Evolutionary conservation across 2,888 invertebrate species (phyloP).

Genomic region (Diarsia mendica): DNA sequence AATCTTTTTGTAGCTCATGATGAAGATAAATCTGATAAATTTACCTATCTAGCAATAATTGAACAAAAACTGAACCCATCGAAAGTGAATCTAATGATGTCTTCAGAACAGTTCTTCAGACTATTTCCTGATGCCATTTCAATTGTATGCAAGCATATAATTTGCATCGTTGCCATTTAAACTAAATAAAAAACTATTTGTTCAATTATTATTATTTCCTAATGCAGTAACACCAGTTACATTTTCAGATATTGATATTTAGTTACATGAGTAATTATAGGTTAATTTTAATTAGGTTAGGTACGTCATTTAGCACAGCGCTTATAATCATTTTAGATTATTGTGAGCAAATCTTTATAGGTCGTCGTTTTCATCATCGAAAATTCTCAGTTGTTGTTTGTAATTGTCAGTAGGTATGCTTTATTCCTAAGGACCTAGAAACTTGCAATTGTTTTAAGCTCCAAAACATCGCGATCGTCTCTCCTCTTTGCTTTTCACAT

Average conservation of each 20-base stretch:
- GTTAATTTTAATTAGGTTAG: not conserved
- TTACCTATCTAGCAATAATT: constrained; percentile 9
- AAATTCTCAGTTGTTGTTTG: not conserved
- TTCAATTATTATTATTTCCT: not conserved
- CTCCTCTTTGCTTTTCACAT: not conserved
- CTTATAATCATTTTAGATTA: not conserved
- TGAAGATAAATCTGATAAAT: not conserved
- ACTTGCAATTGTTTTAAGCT: not conserved
- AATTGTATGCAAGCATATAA: constrained; percentile 21
- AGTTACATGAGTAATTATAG: constrained; percentile 1
- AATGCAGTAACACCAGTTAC: constrained; percentile 3
- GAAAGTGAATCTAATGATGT: constrained; percentile 40
- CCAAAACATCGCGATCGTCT: not conserved
- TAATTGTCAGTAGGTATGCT: too few relatives aligned
- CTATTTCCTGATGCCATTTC: constrained; percentile 41
- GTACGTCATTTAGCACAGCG: not conserved
- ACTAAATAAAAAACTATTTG: constrained; percentile 17
- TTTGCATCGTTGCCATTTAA: constrained; percentile 24
- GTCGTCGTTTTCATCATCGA: not conserved
- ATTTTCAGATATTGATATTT: not conserved
- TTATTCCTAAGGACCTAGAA: too few relatives aligned
- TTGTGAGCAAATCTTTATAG: not conserved
- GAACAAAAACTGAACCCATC: not conserved
- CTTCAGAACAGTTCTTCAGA: not conserved
- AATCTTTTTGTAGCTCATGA: not conserved